Evolutionary conservation across 2,113 vertebrate genomes (phyloP).

Genomic region (Stomatorhinus ivindoensis): DNA sequence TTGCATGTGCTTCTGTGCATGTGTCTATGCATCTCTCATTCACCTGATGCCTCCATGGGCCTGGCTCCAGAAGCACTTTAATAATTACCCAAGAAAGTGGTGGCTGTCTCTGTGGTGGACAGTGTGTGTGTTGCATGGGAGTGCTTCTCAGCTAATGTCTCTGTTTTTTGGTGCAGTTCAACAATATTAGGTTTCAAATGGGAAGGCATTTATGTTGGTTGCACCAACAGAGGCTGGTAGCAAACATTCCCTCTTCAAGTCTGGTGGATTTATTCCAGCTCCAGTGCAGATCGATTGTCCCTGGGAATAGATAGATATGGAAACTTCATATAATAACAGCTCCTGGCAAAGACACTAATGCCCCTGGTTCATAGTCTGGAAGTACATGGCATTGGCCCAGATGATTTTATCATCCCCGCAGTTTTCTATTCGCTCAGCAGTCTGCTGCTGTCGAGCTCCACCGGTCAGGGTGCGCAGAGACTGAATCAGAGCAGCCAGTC

Average conservation of each 20-base stretch:
- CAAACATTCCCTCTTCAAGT: not conserved
- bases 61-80: not conserved
- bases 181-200: not conserved
- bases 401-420: not conserved
- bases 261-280: not conserved
- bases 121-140: not conserved
- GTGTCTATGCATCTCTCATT: slow-evolving; percentile 26
- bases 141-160: not conserved
- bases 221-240: not conserved
- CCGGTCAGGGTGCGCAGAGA: not conserved
- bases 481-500: not conserved
- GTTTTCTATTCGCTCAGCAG: not conserved
- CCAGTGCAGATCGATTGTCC: not conserved
- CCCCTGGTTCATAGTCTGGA: not conserved
- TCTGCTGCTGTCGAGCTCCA: not conserved
- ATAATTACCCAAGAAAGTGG: not conserved
- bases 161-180: not conserved
- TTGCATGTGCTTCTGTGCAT: not conserved
- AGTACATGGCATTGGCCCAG: not conserved
- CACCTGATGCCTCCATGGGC: slow-evolving; percentile 21
- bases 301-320: not conserved
- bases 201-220: not conserved
- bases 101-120: not conserved
- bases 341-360: not conserved
- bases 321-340: not conserved